Conservation (phyloP, 2,113 vertebrate genomes). For the Piprites chloris region DNA sequence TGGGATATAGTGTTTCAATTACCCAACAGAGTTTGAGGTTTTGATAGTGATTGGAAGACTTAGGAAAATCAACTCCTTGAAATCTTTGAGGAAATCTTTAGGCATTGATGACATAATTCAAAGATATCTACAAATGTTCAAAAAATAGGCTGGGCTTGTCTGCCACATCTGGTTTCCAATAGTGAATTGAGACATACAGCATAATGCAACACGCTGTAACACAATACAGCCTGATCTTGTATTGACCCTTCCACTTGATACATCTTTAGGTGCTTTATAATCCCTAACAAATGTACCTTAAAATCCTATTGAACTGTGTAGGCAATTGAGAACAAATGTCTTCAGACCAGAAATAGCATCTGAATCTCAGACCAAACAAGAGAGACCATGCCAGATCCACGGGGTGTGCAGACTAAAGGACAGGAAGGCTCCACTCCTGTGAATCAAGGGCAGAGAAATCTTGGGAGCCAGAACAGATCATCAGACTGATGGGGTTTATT, state of each 20-base stretch:
- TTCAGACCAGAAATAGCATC: conserved; percentile 36
- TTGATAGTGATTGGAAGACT: background rate
- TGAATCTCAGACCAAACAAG: background rate
- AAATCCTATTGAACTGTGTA: conserved; percentile 33
- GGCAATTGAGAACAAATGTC: conserved; percentile 61
- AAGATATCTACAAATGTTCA: conserved; percentile 1
- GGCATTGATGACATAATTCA: conserved; percentile 25
- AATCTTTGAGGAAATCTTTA: conserved; percentile 24
- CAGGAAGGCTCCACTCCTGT: background rate
- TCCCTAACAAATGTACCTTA: conserved; percentile 58
- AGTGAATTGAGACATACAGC: conserved; percentile 13
- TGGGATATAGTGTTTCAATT: conserved; percentile 10
- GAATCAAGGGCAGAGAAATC: background rate
- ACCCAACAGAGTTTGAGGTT: background rate
- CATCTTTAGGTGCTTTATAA: conserved; percentile 64
- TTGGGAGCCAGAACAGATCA: background rate
- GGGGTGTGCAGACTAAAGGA: background rate
- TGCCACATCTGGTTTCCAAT: conserved; percentile 35
- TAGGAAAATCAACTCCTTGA: background rate
- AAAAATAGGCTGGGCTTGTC: conserved; percentile 7
- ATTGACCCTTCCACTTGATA: conserved; percentile 53
- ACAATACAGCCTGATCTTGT: conserved; percentile 41
- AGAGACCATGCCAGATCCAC: background rate
- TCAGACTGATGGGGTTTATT: background rate
- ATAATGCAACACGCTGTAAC: conserved; percentile 11